These are phyloP conservation scores for Petrocephalus schoutedeni DNA, from an alignment of 2,797 vertebrate genomes.

Conservation along the genomic window DNA sequence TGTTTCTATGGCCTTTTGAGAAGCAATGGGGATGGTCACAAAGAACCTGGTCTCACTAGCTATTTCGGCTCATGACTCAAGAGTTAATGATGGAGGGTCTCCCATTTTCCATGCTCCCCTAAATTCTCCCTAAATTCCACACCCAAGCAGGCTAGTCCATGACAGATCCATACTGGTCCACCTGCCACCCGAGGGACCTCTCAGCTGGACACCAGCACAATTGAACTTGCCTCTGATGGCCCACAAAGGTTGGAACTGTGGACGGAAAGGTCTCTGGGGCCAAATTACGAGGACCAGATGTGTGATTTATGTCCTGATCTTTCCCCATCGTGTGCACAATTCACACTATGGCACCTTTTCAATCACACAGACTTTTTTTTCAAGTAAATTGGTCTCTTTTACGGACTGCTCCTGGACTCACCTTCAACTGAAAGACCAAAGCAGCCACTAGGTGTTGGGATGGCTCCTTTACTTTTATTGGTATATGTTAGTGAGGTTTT, in stretches of 20 bases:
- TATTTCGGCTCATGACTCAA: background rate
- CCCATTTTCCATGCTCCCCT: background rate
- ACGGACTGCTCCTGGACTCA: too few relatives aligned
- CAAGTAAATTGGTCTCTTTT: background rate
- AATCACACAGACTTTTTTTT: background rate
- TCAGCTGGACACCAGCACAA: background rate
- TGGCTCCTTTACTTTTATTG: background rate
- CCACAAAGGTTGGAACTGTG: background rate
- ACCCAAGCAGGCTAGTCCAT: background rate
- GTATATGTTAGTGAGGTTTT: background rate
- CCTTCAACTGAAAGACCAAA: background rate
- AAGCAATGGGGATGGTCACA: too few relatives aligned
- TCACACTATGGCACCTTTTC: background rate
- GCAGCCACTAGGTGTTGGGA: background rate
- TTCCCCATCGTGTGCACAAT: background rate
- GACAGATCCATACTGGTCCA: background rate
- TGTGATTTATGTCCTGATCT: background rate
- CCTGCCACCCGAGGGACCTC: background rate
- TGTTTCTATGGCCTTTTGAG: background rate
- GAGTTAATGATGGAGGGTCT: background rate
- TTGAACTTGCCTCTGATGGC: conserved; percentile 1
- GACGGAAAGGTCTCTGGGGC: background rate
- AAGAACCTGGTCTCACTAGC: background rate
- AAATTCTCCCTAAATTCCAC: background rate
- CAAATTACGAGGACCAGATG: background rate